phyloP scores from a whole-genome alignment of 2,888 invertebrate genomes.

The Agonopterix heracliana region DNA sequence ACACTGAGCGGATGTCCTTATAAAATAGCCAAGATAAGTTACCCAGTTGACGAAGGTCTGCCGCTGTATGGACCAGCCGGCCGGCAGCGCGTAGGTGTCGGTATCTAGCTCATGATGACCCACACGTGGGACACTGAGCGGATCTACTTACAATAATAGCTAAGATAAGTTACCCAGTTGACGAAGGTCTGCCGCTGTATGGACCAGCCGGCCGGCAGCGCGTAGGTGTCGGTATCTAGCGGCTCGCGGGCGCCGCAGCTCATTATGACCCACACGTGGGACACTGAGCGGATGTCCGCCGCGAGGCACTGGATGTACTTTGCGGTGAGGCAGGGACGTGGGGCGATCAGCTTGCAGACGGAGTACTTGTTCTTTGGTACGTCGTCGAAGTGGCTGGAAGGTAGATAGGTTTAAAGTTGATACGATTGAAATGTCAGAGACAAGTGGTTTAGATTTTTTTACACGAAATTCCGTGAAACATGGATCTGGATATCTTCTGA shows the following conservation, averaged over 20 bases:
- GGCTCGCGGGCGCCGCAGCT: conserved; percentile 65
- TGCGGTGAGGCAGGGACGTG: conserved; percentile 82
- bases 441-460: no score
- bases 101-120: conserved; percentile 78
- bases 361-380: conserved; percentile 72
- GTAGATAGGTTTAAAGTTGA: no score
- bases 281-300: conserved; percentile 77
- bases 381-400: conserved; percentile 67
- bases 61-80: conserved; percentile 77
- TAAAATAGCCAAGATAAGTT: conserved; percentile 15
- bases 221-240: conserved; percentile 61
- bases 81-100: conserved; percentile 74
- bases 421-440: no score
- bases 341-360: conserved; percentile 78
- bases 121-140: conserved; percentile 81
- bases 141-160: conserved; percentile 42
- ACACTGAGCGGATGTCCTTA: no score
- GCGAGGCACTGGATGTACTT: conserved; percentile 85
- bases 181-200: conserved; percentile 60
- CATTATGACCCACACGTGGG: conserved; percentile 83
- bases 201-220: conserved; percentile 79
- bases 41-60: conserved; percentile 63
- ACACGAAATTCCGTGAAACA: no score
- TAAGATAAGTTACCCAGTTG: conserved; percentile 45
- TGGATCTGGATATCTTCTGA: no score